These are phyloP conservation scores for Drosophila bifasciata DNA, from an alignment of 1,140 invertebrate species.

Conservation along the genomic window DNA sequence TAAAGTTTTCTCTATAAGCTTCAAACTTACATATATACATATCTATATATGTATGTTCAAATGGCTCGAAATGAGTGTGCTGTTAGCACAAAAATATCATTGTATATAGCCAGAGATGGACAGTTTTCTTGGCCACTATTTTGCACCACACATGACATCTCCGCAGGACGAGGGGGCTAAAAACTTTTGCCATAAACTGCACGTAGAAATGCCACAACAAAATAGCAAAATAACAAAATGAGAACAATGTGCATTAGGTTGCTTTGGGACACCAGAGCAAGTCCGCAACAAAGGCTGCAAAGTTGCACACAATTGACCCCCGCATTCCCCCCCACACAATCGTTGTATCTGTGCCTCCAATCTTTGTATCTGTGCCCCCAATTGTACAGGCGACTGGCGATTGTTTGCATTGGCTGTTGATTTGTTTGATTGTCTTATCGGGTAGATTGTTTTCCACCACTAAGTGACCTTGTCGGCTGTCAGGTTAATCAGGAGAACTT, in stretches of 20 bases:
- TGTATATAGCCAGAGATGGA: too few species aligned
- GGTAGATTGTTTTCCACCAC: conserved; percentile 28
- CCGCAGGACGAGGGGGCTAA: conserved; percentile 27
- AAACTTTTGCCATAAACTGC: conserved; percentile 66
- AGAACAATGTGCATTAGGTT: conserved; percentile 50
- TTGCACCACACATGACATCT: conserved; percentile 30
- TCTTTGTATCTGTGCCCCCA: conserved; percentile 18
- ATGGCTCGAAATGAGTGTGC: too few species aligned
- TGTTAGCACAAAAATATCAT: too few species aligned
- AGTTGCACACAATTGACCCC: conserved; percentile 10
- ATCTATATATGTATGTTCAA: too few species aligned
- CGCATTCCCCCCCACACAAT: too few species aligned
- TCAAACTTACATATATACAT: too few species aligned
- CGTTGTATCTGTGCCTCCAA: conserved; percentile 14
- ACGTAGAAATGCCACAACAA: conserved; percentile 31
- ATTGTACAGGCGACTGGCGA: not conserved
- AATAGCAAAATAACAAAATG: conserved; percentile 24
- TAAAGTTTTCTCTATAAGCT: too few species aligned
- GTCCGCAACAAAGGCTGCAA: conserved; percentile 45
- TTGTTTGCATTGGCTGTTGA: conserved; percentile 39
- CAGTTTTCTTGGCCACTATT: conserved; percentile 6
- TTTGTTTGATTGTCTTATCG: conserved; percentile 44
- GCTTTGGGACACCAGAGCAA: conserved; percentile 23
- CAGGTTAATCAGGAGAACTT: conserved; percentile 56
- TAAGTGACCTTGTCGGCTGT: conserved; percentile 44